Base-by-base conservation (phyloP, 2,888 invertebrate species). In the Troides helena region DNA sequence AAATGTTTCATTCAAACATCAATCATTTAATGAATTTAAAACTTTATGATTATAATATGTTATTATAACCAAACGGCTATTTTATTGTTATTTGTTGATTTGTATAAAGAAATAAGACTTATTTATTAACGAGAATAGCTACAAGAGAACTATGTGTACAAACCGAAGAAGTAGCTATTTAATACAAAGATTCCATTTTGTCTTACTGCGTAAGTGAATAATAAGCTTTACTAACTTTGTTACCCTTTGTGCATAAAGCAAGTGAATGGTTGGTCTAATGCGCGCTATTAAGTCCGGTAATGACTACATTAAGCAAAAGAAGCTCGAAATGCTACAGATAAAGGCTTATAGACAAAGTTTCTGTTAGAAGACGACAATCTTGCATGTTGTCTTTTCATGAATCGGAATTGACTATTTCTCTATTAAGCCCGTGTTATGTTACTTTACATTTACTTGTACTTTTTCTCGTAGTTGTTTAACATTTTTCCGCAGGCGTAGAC, bases 291-390 rank as follows among this genome's bases (percentile, higher is more conserved):
- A 60, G 60, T 68, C 25, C 69, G 53, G 65, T 65, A 69, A 69
- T 69, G 61, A 61, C 65, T 69, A 69, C 68, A 68, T 68, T 68
- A 68, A 63, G 65, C 50, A 61, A 56, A 69, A 64, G 25, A 43
- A 57, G 57, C 25, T 25, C 60, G 17, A 30, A 69, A 61, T 56
- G 60, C 60, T 39, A 46, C 12, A 39, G 65, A 56, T 39, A 69
- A 60, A 65, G 56, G 65, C 65, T 69, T 65, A 61, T 56, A 25
- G 39, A 59, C 36, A 63, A 50, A 59, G 59, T 53, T 63, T 63
- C 30, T 59, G 46, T 66, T 21, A 61, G 53, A 62, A 67, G 62
- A 56, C 25, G n/a, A 12, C 8, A 58, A 58, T 23, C 12, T 58
- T 58, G 57, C 18, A 25, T 23, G 10, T 58, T 58, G 23, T 23